Percentiles rank a stretch among this genome's conserved stretches.
Conservation (phyloP, 1,140 invertebrate species). For the Drosophila lowei region DNA sequence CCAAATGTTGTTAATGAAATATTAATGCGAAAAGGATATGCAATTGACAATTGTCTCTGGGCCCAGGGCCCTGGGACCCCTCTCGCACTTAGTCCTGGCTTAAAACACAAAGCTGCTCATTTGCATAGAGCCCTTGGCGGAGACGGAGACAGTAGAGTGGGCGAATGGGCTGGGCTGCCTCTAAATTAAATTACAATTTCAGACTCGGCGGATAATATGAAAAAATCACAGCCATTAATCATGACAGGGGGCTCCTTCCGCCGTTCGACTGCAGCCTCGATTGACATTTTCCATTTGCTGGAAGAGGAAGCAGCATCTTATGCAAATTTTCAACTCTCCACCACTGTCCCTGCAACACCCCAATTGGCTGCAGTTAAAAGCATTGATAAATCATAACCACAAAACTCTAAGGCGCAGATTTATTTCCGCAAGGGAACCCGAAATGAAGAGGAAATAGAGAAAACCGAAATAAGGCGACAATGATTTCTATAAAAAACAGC, state of each 20-base stretch:
- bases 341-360: neutral
- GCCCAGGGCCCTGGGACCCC: neutral
- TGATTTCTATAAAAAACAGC: neutral
- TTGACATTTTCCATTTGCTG: constrained; percentile 75
- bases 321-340: constrained; percentile 54
- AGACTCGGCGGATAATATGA: constrained; percentile 55
- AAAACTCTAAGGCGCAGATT: constrained; percentile 47
- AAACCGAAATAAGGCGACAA: no score
- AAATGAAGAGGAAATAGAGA: constrained; percentile 1
- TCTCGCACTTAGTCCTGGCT: constrained; percentile 32
- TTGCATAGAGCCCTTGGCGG: constrained; percentile 58
- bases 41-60: constrained; percentile 75
- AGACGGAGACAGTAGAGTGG: constrained; percentile 12
- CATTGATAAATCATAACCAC: constrained; percentile 79
- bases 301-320: constrained; percentile 41
- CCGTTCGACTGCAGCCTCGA: constrained; percentile 45
- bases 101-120: constrained; percentile 62
- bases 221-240: constrained; percentile 77
- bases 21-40: constrained; percentile 83
- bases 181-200: constrained; percentile 81
- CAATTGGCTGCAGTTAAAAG: constrained; percentile 73
- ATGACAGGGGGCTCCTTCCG: constrained; percentile 30
- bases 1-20: constrained; percentile 82
- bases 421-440: constrained; percentile 27
- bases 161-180: constrained; percentile 18